A percentile compares a stretch with the other conserved stretches of the same genome.
phyloP scores from a whole-genome alignment of 2,888 invertebrate genomes.

The Rhorus exstirpatorius region DNA sequence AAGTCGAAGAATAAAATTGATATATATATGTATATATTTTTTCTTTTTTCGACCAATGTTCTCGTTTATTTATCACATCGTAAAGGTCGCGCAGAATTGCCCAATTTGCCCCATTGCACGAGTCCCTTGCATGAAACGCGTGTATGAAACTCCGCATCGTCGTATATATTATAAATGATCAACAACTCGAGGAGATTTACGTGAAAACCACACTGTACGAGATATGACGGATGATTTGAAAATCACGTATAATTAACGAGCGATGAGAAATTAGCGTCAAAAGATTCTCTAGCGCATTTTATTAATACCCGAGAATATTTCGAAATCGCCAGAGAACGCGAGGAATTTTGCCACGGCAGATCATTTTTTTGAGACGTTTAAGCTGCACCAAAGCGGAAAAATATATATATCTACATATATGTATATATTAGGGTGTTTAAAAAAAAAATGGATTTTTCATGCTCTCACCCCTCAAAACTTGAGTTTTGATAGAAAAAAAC shows the following conservation, averaged over 20 bases:
- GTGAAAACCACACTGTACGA: neutral
- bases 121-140: neutral
- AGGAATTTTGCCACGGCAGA: too few relatives aligned
- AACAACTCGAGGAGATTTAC: neutral
- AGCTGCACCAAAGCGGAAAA: too few relatives aligned
- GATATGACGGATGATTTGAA: neutral
- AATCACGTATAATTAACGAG: neutral
- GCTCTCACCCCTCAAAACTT: too few relatives aligned
- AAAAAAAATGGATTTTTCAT: too few relatives aligned
- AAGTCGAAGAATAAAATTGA: too few relatives aligned
- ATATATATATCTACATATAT: too few relatives aligned
- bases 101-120: conserved; percentile 6
- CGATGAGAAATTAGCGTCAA: neutral
- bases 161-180: neutral
- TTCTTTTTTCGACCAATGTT: neutral
- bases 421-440: too few relatives aligned
- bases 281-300: too few relatives aligned
- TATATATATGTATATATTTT: neutral
- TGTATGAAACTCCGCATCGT: neutral
- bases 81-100: conserved; percentile 1
- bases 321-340: too few relatives aligned
- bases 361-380: too few relatives aligned
- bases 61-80: conserved; percentile 21
- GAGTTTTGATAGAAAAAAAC: too few relatives aligned
- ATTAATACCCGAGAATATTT: too few relatives aligned